Base-by-base conservation (phyloP, 2,797 vertebrate species). In the Ateles fusciceps region DNA sequence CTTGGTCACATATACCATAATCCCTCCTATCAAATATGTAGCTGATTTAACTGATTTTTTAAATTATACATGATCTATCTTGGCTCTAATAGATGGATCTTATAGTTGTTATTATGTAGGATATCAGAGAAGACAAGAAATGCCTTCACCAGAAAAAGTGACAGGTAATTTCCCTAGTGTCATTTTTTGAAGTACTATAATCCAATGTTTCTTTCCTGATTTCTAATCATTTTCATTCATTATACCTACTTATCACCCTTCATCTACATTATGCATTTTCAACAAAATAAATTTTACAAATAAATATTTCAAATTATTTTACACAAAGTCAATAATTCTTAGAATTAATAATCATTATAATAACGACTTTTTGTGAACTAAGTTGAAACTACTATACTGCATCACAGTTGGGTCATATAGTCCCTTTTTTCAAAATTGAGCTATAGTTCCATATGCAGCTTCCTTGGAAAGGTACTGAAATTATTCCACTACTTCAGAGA, bases 81-180 rank as follows among this genome's bases (percentile, higher is more conserved):
- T 85, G 36, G 68, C 64, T 95, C 19, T 79, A 57, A 95, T 81
- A 75, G 17, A 64, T 85, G 48, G 36, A 13, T 74, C 39, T 94
- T 91, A 64, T 3, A 68, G 39, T 93, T 94, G 64, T 90, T 42
- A 88, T 94, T 94, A 74, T 42, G 33, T 71, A 96, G 89, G 64
- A 42, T 95, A 94, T 85, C 33, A 86, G 52, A 94, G 42, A 92
- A 89, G 64, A 79, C 5, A 95, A 94, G 48, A 71, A 64, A 92
- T 33, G 5, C 21, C 33, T 89, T 96, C 46, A 87, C 74, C 48
- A 92, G 44, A 76, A 93, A 96, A 96, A 88, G 33, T 90, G 72
- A 95, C 55, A 50, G 91, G 80, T 81, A 96, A 95, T 97, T 93
- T 96, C 24, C 92, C 59, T 89, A 85, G 68, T 95, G 61, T 97